Conservation (phyloP, 2,797 vertebrate species). For the Cirrhinus molitorella region DNA sequence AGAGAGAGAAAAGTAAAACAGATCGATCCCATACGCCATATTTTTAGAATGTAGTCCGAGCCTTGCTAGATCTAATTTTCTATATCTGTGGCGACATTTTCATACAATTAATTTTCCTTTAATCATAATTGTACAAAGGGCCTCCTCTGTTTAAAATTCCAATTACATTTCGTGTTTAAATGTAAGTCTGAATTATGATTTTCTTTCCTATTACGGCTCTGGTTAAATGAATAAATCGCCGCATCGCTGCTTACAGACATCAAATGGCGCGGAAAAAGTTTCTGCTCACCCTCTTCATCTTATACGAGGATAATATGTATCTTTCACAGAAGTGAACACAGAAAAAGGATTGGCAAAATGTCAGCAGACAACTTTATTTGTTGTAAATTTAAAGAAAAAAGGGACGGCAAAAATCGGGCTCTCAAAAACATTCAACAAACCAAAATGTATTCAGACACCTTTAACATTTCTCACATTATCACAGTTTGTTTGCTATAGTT, state of each 20-base stretch:
- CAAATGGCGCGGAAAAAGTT: constrained; percentile 78
- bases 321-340: constrained; percentile 26
- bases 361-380: constrained; percentile 38
- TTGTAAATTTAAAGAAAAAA: background rate
- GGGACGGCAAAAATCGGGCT: background rate
- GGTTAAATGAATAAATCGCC: constrained; percentile 82
- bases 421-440: background rate
- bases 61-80: constrained; percentile 82
- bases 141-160: constrained; percentile 82
- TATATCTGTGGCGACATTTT: constrained; percentile 86
- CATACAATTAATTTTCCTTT: constrained; percentile 89
- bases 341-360: constrained; percentile 21
- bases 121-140: constrained; percentile 88
- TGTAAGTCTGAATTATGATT: constrained; percentile 84
- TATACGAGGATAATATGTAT: constrained; percentile 43
- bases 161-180: constrained; percentile 86
- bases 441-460: too few species aligned
- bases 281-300: constrained; percentile 65
- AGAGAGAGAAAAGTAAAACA: constrained; percentile 65
- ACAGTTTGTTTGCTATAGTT: too few species aligned
- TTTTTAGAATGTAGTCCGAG: constrained; percentile 80
- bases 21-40: constrained; percentile 81
- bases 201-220: constrained; percentile 78
- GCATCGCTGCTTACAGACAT: constrained; percentile 81
- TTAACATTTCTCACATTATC: too few species aligned